Evolutionary conservation across 37 sponge, comb jelly and placozoan species (phyloP), one percentile per base, ranked within the genome.

Genomic region (Amphimedon queenslandica): DNA sequence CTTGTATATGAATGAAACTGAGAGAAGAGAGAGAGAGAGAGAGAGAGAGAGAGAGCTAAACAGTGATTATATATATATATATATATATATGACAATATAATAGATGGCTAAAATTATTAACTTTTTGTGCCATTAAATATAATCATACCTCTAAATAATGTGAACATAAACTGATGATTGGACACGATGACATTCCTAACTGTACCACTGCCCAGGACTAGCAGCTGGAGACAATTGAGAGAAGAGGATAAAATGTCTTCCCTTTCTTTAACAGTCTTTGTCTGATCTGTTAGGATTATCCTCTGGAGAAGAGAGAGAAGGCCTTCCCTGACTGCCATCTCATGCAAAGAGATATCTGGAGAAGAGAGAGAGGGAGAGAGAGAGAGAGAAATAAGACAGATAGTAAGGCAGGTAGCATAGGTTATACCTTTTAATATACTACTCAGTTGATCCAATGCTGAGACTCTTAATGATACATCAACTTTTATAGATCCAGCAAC

Each of bases 371-470:
- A n/a, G n/a, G n/a, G n/a, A n/a, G n/a, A n/a, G 35, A 37, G 66
- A 65, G 66, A 37, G 66, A 34, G 66, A 65, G 29, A 23, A 65
- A 23, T 30, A 65, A 28, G 33, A n/a, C n/a, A n/a, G n/a, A n/a
- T n/a, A 63, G 24, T n/a, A n/a, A n/a, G n/a, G n/a, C n/a, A n/a
- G n/a, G n/a, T n/a, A n/a, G n/a, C n/a, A n/a, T 41, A 33, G 27
- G 30, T 38, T 67, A 36, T 37, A 91, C 92, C 92, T 71, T 60
- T 69, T 20, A 91, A 47, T 28, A 86, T n/a, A 5, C 66, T 64
- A 32, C 74, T 63, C 37, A 86, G 37, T 56, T 91, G 92, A 24
- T 91, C 84, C 23, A 91, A 55, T 20, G 92, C 88, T 42, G 84
- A 74, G 21, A 37, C 77, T 66, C 72, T 86, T 24, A 91, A 42